Evolutionary conservation across 2,797 vertebrate species (phyloP), one percentile per base, ranked within the genome.

Genomic region (Natrix natrix): DNA sequence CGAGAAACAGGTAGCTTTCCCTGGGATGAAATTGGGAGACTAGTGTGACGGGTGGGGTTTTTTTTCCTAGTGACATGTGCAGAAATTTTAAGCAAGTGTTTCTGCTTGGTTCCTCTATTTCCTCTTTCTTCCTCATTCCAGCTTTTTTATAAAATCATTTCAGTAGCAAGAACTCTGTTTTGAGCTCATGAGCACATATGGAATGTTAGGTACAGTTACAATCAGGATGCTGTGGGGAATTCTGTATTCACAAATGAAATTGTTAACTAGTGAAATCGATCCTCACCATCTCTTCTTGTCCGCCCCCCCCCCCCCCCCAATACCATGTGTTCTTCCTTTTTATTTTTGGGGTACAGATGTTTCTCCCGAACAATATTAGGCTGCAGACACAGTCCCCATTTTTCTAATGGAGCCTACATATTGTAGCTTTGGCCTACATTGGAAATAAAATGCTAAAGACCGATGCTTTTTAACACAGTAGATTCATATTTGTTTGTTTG

Each of bases 1-100:
- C 88, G 96, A 86, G 98, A 99, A 95, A 95, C 98, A 96, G 99
- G 99, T 99, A 93, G 16, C 22, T 26, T 13, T 91, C 89, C 0
- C 0, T 87, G 24, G 11, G 6, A 48, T 59, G 56, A 57, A 26
- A 26, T 74, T 57, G 13, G 17, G 66, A 43, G 78, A 87, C 0
- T 0, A 74, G 5, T 48, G 37, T 24, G 37, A 16, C 1, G 55
- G 87, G 17, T 69, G 60, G 59, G 28, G 60, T 54, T 74, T 17
- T 74, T 32, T 32, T 2, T 3, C 0, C 16, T 13, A 83, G 20
- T 78, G 74, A 48, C 10, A 0, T 5, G 17, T 11, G 20, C 20
- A 24, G 74, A 83, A 24, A 48, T 83, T 48, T 48, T 43, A 43
- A 78, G 20, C 37, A 78, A 8, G 4, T 78, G 17, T 78, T 78